Conservation (phyloP, 2,888 invertebrate genomes). For the Watsonalla cultraria region DNA sequence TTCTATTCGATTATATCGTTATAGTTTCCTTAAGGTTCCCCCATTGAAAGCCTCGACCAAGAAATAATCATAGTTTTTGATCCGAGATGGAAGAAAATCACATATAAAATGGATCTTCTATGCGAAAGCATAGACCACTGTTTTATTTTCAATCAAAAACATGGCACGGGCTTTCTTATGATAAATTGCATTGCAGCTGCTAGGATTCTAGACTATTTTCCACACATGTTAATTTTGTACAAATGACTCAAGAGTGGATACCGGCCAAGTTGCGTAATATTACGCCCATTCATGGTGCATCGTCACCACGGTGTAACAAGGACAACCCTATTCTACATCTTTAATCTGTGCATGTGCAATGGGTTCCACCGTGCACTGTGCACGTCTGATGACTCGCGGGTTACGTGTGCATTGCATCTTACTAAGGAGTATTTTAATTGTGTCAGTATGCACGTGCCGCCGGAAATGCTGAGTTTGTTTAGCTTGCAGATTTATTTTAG, state of each 20-base stretch:
- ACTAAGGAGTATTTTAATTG: slow-evolving; percentile 49
- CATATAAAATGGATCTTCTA: too few species aligned
- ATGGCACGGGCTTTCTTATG: slow-evolving; percentile 25
- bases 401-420: slow-evolving; percentile 20
- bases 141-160: slow-evolving; percentile 3
- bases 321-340: too few species aligned
- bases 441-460: slow-evolving; percentile 59
- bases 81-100: too few species aligned
- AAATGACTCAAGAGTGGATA: slow-evolving; percentile 56
- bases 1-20: too few species aligned
- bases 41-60: too few species aligned
- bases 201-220: slow-evolving; percentile 43
- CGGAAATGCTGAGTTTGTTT: slow-evolving; percentile 74
- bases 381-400: background rate
- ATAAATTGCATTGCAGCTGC: slow-evolving; percentile 51
- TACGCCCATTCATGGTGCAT: slow-evolving; percentile 59
- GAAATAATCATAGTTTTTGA: too few species aligned
- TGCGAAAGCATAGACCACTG: background rate
- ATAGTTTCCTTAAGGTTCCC: too few species aligned
- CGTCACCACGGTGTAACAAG: slow-evolving; percentile 31
- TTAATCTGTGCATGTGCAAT: slow-evolving; percentile 1
- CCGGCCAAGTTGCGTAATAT: slow-evolving; percentile 60
- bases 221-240: slow-evolving; percentile 58
- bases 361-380: slow-evolving; percentile 22
- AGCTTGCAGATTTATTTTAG: slow-evolving; percentile 73